Evolutionary conservation across 2,113 vertebrate genomes (phyloP).

Genomic region (Psettodes erumei): DNA sequence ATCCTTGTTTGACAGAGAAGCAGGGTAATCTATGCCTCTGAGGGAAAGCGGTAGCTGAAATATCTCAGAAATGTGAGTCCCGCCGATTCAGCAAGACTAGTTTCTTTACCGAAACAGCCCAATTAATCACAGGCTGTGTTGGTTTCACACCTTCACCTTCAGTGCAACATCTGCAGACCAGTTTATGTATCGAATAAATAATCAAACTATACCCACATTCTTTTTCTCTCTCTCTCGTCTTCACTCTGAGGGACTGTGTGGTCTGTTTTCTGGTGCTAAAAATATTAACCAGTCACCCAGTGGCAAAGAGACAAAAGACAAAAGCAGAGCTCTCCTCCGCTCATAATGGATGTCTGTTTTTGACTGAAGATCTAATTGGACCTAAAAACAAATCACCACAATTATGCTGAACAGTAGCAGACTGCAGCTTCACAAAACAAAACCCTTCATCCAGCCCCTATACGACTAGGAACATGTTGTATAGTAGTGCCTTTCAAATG

Average conservation of each 20-base stretch:
- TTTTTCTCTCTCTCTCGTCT: not conserved
- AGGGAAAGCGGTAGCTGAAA: not conserved
- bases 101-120: not conserved
- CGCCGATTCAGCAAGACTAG: too few species aligned
- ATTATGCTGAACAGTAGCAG: not conserved
- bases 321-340: not conserved
- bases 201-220: not conserved
- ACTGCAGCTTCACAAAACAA: not conserved
- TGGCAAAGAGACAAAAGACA: not conserved
- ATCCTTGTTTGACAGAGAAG: not conserved
- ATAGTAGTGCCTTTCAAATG: constrained; percentile 20
- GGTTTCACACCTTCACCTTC: not conserved
- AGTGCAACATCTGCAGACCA: not conserved
- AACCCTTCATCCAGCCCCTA: not conserved
- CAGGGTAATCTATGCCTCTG: not conserved
- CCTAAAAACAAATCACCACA: not conserved
- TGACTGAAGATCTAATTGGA: not conserved
- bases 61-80: not conserved
- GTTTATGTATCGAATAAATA: constrained; percentile 1
- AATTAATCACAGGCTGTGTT: not conserved
- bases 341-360: not conserved
- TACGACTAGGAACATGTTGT: constrained; percentile 1
- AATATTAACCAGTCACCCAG: not conserved
- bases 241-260: not conserved
- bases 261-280: not conserved